These are phyloP conservation scores for Otus sunia DNA, from an alignment of 2,113 vertebrate species.

Conservation along the genomic window DNA sequence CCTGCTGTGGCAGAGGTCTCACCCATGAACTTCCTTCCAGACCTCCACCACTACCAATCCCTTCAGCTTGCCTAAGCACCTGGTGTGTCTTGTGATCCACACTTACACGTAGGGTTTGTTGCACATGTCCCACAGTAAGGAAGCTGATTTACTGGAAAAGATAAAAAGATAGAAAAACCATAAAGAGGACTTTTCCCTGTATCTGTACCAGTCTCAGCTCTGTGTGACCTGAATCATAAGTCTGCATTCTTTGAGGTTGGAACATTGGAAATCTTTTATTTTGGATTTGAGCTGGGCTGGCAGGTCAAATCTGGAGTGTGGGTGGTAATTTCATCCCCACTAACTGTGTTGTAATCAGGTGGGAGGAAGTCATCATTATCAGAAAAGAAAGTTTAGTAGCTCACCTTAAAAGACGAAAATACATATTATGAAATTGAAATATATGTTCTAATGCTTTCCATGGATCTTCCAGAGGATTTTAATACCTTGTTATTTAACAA, in stretches of 20 bases:
- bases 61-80: not conserved
- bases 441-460: not conserved
- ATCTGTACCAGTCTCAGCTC: not conserved
- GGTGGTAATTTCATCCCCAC: not conserved
- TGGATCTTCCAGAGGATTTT: not conserved
- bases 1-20: not conserved
- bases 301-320: not conserved
- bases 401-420: not conserved
- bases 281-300: not conserved
- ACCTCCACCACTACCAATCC: not conserved
- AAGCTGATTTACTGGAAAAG: not conserved
- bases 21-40: not conserved
- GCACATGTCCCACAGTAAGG: not conserved
- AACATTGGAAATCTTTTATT: not conserved
- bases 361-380: not conserved
- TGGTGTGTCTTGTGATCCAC: not conserved
- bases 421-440: not conserved
- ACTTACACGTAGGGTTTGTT: accelerated
- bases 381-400: not conserved
- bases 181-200: not conserved
- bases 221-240: accelerated
- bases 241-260: not conserved
- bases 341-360: not conserved
- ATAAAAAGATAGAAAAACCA: not conserved
- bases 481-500: not conserved